Evolutionary conservation across 2,113 vertebrate species (phyloP).

Genomic region (Periophthalmus modestus): DNA sequence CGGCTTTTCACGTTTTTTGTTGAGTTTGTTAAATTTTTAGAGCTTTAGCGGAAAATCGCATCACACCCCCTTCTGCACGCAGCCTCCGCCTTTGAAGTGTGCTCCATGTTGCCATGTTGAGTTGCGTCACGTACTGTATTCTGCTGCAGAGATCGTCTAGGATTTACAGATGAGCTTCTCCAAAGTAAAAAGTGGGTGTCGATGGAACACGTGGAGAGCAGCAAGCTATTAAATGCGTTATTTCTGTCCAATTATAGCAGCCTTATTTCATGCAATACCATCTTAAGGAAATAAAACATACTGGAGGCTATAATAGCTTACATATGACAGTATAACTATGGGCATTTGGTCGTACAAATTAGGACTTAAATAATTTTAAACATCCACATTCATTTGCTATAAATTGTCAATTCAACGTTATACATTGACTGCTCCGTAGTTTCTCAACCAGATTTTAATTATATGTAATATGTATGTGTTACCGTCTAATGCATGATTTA

Average conservation of each 20-base stretch:
- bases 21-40: slow-evolving; percentile 29
- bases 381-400: no score
- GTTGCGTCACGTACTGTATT: slow-evolving; percentile 75
- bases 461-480: no score
- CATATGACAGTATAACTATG: background rate
- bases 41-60: slow-evolving; percentile 61
- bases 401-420: no score
- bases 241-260: background rate
- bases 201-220: background rate
- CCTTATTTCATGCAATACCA: no score
- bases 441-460: no score
- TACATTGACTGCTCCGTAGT: no score
- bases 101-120: slow-evolving; percentile 71
- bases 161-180: slow-evolving; percentile 28
- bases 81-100: slow-evolving; percentile 73
- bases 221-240: background rate
- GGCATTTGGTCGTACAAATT: background rate
- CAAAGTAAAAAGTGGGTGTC: background rate
- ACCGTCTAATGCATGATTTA: background rate
- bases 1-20: slow-evolving; percentile 22
- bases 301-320: background rate
- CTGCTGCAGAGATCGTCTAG: slow-evolving; percentile 68
- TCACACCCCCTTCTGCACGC: slow-evolving; percentile 67
- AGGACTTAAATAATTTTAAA: no score
- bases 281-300: background rate